Base-by-base conservation (phyloP, 2,888 invertebrate genomes). In the Phragmatobia fuliginosa region DNA sequence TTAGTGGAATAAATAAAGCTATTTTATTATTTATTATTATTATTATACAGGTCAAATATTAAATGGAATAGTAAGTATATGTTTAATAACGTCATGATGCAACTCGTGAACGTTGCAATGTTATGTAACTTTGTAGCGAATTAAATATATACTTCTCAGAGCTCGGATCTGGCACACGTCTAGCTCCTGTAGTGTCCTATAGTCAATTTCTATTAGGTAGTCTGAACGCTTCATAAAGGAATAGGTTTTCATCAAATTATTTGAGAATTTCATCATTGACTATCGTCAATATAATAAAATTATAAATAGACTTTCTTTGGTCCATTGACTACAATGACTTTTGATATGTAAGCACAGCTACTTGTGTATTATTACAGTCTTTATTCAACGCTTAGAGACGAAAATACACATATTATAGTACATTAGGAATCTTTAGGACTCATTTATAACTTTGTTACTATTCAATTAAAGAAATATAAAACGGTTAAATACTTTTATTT, bases 121-220 rank as follows among this genome's bases (percentile, higher is more conserved):
- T 86, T 83, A 88, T 88, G 86, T 87, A 84, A 85, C 79, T 77
- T 8, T 78, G 76, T 70, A 81, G 76, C 75, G 78, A 85, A 87
- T 87, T 87, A 89, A 88, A 84, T 85, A 85, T 85, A 86, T 85
- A 87, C 86, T 84, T 84, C 73, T 73, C 72, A 73, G 71, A 75
- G 79, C 76, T 79, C 83, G 78, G 82, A 81, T 78, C 81, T 75
- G 74, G 70, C 71, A 71, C 11, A 16, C 18, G 18, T 21, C 18
- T 21, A 18, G 7, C 86, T 73, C 72, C 71, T 76, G 77, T 78
- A 76, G 76, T 80, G 80, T 82, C 84, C 81, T 85, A 80, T 78
- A 85, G 83, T 85, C 85, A 85, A 83, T 86, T 81, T 81, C 76
- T 78, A 83, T 84, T 84, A 82, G 75, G 75, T 73, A 75, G 68